These are phyloP conservation scores for Melanotaenia maccullochi DNA, from an alignment of 2,797 vertebrate species.

Conservation along the genomic window DNA sequence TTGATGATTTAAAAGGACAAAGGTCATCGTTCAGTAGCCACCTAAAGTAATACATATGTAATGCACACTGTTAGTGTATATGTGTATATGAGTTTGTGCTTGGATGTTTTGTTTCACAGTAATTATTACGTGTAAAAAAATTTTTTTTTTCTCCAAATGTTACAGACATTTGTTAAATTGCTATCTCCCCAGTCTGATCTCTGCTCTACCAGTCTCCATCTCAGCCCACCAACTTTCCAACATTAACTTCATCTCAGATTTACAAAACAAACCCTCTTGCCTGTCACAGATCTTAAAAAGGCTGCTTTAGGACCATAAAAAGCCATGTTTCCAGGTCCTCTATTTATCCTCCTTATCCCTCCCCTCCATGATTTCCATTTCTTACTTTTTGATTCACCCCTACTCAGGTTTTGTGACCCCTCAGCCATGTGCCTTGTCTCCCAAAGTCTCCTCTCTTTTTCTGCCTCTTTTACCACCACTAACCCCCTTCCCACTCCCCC, in stretches of 20 bases:
- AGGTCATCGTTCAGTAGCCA: too few species aligned
- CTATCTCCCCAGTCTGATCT: constrained; percentile 17
- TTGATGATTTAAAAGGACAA: neutral
- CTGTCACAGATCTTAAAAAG: constrained; percentile 58
- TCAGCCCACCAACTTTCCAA: constrained; percentile 65
- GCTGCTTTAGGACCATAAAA: constrained; percentile 78
- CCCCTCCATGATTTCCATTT: constrained; percentile 74
- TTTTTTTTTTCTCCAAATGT: neutral
- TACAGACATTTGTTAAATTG: constrained; percentile 10
- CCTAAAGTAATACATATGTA: neutral
- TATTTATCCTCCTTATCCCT: constrained; percentile 62
- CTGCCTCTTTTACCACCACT: constrained; percentile 45
- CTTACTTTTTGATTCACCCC: constrained; percentile 61
- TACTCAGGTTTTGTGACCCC: constrained; percentile 65
- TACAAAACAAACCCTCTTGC: constrained; percentile 72
- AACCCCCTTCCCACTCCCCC: neutral
- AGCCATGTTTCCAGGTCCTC: constrained; percentile 69
- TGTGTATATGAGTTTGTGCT: neutral
- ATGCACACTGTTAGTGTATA: neutral
- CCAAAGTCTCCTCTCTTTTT: constrained; percentile 47
- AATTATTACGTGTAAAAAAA: constrained; percentile 15
- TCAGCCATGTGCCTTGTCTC: constrained; percentile 65
- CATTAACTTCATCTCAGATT: constrained; percentile 73
- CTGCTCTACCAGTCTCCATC: constrained; percentile 29
- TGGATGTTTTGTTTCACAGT: constrained; percentile 4